Conservation (phyloP, 1,140 invertebrate species). For the Drosophila trapezifrons region DNA sequence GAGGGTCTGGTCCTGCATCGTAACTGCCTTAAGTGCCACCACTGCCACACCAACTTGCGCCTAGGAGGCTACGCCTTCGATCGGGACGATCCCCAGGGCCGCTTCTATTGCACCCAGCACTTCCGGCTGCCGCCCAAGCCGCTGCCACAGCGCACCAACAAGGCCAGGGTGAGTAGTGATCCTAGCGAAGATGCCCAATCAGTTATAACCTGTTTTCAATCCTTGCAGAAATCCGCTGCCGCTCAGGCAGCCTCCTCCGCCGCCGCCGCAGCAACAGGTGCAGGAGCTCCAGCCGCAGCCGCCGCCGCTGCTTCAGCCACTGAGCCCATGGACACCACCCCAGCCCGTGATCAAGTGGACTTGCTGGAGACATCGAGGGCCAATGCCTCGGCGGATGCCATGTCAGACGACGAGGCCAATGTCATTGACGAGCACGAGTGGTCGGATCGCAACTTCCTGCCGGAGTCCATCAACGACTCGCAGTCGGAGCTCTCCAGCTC, state of each 20-base stretch:
- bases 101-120: constrained; percentile 93
- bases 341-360: constrained; percentile 85
- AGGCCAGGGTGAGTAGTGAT: constrained; percentile 52
- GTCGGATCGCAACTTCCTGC: constrained; percentile 95
- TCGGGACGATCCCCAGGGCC: constrained; percentile 89
- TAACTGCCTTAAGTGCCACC: constrained; percentile 90
- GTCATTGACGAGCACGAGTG: constrained; percentile 95
- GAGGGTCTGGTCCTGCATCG: constrained; percentile 95
- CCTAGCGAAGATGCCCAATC: too few relatives aligned
- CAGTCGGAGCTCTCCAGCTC: constrained; percentile 85
- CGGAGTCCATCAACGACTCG: constrained; percentile 91
- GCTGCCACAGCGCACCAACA: constrained; percentile 67
- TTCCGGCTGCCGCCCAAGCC: constrained; percentile 87
- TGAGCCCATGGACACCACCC: constrained; percentile 60
- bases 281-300: constrained; percentile 7
- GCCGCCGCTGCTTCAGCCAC: background rate
- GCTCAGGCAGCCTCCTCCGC: constrained; percentile 40
- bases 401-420: constrained; percentile 89
- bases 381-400: constrained; percentile 84
- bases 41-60: constrained; percentile 84
- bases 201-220: background rate
- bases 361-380: constrained; percentile 86
- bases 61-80: constrained; percentile 89
- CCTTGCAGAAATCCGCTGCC: constrained; percentile 46
- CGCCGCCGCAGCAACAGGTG: constrained; percentile 4